Base-by-base conservation (phyloP, 2,888 invertebrate species). In the Netelia inedita region DNA sequence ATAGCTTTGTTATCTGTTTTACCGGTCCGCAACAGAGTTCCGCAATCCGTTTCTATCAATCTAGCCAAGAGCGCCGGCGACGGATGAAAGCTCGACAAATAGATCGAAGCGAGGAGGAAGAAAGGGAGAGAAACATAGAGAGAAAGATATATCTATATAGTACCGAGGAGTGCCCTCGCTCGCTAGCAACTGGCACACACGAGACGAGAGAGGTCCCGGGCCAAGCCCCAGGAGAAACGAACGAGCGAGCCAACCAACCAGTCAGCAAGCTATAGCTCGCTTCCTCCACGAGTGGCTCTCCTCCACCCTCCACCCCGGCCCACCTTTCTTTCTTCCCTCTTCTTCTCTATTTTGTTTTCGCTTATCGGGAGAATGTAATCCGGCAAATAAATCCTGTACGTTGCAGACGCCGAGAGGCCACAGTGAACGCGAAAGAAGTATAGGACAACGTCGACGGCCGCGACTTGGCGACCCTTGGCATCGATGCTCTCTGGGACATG, bases 11-110 rank as follows among this genome's bases (percentile, higher is more conserved):
- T 91, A 90, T 90, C 91, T 89, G 87, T 86, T 89, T 90, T 89
- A 85, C 89, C 88, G 88, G 88, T 87, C 89, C 81, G 88, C 88
- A 87, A 89, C 89, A 89, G 90, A 88, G 89, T 88, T 87, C 88
- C 85, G 87, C 90, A 90, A 90, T 90, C 90, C 89, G 89, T 89
- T 90, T 88, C 89, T 89, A 90, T 91, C 91, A 90, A 90, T 90
- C 90, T 88, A 85, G 82, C 85, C 88, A 84, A 85, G 86, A 86
- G 83, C 83, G 85, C 81, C 85, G 88, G 86, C 87, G 88, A 88
- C 88, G 85, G 87, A 88, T 87, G 86, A 88, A 89, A 89, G 88
- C 88, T 88, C 90, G 88, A 88, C 90, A 90, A 88, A 90, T 88
- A 89, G 89, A 90, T 89, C 86, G 89, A 85, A 87, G 74, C 78